These are phyloP conservation scores for Calameuta filiformis DNA, from an alignment of 2,888 invertebrate genomes.

Conservation along the genomic window DNA sequence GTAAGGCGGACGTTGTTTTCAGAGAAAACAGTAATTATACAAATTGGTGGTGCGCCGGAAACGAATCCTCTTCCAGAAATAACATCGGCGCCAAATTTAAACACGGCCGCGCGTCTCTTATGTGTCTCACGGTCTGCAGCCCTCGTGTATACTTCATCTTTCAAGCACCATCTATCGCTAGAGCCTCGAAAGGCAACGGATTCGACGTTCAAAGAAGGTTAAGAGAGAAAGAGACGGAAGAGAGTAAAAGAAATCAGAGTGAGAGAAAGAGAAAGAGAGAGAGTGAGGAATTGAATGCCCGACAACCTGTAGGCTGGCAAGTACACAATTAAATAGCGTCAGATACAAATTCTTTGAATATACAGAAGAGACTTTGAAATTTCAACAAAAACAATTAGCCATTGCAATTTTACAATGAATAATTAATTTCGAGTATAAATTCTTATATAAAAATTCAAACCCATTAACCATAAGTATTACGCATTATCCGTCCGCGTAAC, in stretches of 20 bases:
- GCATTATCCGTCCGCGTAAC: background rate
- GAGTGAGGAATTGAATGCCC: background rate
- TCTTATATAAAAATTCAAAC: background rate
- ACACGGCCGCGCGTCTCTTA: slow-evolving; percentile 27
- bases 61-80: slow-evolving; percentile 48
- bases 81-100: slow-evolving; percentile 31
- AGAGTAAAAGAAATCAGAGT: background rate
- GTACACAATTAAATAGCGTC: background rate
- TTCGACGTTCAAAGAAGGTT: background rate
- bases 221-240: too few species aligned
- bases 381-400: background rate
- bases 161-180: slow-evolving; percentile 17
- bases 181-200: background rate
- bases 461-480: background rate
- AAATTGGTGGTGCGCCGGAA: slow-evolving; percentile 46
- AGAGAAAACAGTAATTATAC: slow-evolving; percentile 53
- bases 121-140: slow-evolving; percentile 1
- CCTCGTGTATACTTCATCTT: slow-evolving; percentile 9
- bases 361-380: background rate
- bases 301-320: background rate
- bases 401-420: background rate
- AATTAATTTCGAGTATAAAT: background rate
- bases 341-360: background rate
- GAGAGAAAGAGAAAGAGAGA: background rate
- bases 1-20: slow-evolving; percentile 27